A percentile compares a stretch with the other conserved stretches of the same genome.
phyloP scores from a whole-genome alignment of 2,797 vertebrate genomes.

The Capromys pilorides region DNA sequence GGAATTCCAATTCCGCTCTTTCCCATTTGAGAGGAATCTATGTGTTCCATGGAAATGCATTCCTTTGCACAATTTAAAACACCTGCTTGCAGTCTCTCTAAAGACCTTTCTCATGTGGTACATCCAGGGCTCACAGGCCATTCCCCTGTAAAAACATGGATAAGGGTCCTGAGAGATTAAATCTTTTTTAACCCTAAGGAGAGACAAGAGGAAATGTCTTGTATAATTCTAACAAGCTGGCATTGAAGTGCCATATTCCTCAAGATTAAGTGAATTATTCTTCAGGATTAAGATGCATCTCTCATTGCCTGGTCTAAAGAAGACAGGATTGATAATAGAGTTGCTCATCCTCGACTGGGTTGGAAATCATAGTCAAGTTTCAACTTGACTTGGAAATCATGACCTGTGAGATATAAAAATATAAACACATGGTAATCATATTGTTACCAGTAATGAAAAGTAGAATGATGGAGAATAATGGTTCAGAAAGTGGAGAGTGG shows the following conservation, averaged over 20 bases:
- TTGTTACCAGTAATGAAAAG: neutral
- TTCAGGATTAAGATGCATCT: no score
- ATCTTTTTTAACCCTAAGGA: neutral
- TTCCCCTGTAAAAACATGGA: no score
- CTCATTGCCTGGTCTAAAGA: no score
- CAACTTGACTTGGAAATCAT: neutral
- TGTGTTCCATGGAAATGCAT: neutral
- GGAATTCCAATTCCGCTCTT: neutral
- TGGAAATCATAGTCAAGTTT: neutral
- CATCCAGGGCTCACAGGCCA: neutral
- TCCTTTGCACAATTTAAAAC: neutral
- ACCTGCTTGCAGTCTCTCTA: neutral
- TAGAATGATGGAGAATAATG: neutral
- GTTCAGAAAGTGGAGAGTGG: neutral
- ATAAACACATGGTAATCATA: neutral
- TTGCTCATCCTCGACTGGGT: neutral
- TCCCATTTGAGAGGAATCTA: neutral
- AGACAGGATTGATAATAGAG: neutral
- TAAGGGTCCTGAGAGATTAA: neutral
- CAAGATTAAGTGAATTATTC: no score
- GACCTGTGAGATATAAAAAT: neutral
- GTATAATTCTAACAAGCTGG: neutral
- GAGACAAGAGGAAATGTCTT: neutral
- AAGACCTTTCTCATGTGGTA: no score
- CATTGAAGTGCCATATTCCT: neutral